These are phyloP conservation scores for Pelusios castaneus DNA, from an alignment of 2,113 vertebrate genomes.

Conservation along the genomic window DNA sequence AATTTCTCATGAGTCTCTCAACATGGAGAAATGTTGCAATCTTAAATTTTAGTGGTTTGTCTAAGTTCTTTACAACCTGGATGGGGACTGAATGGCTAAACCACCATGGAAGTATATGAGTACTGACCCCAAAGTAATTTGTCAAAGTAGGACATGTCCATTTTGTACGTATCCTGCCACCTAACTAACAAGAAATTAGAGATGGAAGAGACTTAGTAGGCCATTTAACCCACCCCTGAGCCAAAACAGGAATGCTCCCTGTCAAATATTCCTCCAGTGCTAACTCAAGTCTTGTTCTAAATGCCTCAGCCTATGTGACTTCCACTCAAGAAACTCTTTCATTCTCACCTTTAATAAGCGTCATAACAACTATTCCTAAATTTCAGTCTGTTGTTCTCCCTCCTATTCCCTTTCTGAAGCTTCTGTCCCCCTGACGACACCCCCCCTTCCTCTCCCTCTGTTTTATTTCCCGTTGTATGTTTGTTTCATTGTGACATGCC, in stretches of 20 bases:
- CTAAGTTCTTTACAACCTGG: not conserved
- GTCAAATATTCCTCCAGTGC: accelerated
- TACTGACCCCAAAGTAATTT: not conserved
- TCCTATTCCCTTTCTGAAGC: not conserved
- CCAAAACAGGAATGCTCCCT: not conserved
- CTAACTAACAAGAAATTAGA: not conserved
- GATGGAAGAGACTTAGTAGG: not conserved
- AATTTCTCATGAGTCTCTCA: not conserved
- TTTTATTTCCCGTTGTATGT: not conserved
- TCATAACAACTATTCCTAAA: not conserved
- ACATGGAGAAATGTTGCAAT: not conserved
- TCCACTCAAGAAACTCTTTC: not conserved
- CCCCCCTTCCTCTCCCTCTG: not conserved
- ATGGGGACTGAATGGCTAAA: accelerated
- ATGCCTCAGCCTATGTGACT: accelerated
- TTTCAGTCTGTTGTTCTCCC: constrained; percentile 41
- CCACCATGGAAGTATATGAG: accelerated
- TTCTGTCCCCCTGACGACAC: not conserved
- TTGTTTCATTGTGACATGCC: not conserved
- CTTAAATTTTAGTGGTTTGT: not conserved
- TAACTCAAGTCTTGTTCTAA: accelerated
- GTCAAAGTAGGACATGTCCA: not conserved
- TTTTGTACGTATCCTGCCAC: accelerated
- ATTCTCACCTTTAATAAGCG: accelerated
- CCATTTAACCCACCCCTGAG: not conserved